Conservation (phyloP, 23 tunicate species). For the Phallusia fumigata region DNA sequence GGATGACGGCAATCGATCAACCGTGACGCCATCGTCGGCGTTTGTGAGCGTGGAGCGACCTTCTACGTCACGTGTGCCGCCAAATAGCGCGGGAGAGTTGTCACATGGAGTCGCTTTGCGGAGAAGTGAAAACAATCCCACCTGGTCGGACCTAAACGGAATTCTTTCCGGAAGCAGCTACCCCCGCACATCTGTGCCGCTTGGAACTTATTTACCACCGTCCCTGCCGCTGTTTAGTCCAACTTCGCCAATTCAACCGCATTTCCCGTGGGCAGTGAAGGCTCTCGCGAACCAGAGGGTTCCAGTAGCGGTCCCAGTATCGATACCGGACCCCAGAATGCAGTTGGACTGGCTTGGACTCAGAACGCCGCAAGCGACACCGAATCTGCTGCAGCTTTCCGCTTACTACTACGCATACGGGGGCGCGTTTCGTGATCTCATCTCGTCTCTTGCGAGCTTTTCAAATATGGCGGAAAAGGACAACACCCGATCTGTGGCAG, state of each 20-base stretch:
- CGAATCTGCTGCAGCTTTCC: constrained; percentile 26
- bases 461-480: constrained; percentile 19
- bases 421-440: constrained; percentile 41
- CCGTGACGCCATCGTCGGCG: constrained; percentile 10
- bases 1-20: neutral
- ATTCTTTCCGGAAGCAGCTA: neutral
- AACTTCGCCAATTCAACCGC: neutral
- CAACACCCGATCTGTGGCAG: neutral
- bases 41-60: neutral
- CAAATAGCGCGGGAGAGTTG: neutral
- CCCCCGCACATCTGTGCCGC: neutral
- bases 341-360: constrained; percentile 14
- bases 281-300: neutral
- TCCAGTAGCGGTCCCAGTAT: neutral
- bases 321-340: neutral
- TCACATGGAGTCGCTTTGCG: neutral
- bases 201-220: neutral
- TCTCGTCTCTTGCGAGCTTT: neutral
- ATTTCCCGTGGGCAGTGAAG: neutral
- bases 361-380: neutral
- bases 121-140: neutral
- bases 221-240: neutral
- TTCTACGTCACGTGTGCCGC: neutral
- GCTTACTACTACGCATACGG: constrained; percentile 37
- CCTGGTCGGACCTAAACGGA: neutral